These are phyloP conservation scores for Lacanobia oleracea DNA, from an alignment of 2,888 invertebrate genomes.

Conservation along the genomic window DNA sequence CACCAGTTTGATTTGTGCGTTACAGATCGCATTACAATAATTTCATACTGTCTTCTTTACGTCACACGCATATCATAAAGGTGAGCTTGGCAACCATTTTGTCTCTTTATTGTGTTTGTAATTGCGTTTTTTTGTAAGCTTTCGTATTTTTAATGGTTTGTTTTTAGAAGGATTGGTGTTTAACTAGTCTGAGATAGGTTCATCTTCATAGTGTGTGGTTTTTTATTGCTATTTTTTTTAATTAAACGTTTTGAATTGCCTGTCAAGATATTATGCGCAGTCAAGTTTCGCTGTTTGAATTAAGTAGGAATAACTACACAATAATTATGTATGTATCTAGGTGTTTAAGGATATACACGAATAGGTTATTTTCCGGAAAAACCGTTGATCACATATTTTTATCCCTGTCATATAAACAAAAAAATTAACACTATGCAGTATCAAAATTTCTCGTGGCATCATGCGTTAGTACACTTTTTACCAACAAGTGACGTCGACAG, in stretches of 20 bases:
- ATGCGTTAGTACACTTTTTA: no score
- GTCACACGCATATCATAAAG: conserved; percentile 74
- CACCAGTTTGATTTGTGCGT: conserved; percentile 74
- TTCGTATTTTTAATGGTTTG: conserved; percentile 38
- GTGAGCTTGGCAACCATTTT: conserved; percentile 64
- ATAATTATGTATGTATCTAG: no score
- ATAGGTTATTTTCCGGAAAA: no score
- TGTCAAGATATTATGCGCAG: conserved; percentile 2
- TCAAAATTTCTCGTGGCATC: no score
- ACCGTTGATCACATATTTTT: no score
- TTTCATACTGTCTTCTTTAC: conserved; percentile 72
- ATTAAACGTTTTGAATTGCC: conserved; percentile 20
- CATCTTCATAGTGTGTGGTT: conserved; percentile 1
- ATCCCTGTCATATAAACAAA: no score
- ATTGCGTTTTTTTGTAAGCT: conserved; percentile 72
- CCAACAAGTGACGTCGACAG: no score
- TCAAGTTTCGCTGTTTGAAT: background rate
- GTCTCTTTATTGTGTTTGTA: conserved; percentile 72
- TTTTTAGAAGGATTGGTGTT: conserved; percentile 44
- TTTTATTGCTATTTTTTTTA: background rate
- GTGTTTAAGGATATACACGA: no score
- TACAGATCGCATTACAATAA: conserved; percentile 73
- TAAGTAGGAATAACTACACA: no score
- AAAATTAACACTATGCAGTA: no score
- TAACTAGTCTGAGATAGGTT: conserved; percentile 50